phyloP scores from a whole-genome alignment of 30 jellyfish, hydroid and myxozoan species.

The Euphysa ruthae region DNA sequence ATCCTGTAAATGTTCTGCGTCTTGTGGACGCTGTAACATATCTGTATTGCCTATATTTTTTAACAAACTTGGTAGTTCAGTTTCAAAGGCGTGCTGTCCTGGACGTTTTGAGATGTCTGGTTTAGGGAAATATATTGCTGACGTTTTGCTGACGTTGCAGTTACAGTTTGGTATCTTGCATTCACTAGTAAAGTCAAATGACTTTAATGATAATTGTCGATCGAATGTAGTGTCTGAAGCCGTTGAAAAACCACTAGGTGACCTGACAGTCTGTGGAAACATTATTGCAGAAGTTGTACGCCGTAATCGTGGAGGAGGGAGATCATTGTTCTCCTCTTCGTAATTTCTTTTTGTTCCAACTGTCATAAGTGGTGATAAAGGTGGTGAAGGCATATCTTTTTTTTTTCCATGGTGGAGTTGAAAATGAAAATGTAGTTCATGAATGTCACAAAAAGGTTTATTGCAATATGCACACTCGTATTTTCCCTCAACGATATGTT shows the following conservation, averaged over 20 bases:
- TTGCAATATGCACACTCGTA: constrained; percentile 75
- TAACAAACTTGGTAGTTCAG: too few relatives aligned
- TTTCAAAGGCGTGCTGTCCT: too few relatives aligned
- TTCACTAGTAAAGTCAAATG: too few relatives aligned
- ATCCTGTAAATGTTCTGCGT: too few relatives aligned
- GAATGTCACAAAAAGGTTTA: constrained; percentile 28
- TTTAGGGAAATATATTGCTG: too few relatives aligned
- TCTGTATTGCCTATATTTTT: too few relatives aligned
- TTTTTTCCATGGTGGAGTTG: not conserved
- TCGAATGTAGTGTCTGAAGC: constrained; percentile 6
- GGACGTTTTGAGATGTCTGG: too few relatives aligned
- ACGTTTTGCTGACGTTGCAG: too few relatives aligned
- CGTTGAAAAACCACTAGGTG: not conserved
- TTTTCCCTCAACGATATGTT: constrained; percentile 46
- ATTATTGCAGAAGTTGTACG: not conserved
- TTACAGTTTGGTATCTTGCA: too few relatives aligned
- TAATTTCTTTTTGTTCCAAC: not conserved
- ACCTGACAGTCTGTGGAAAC: not conserved
- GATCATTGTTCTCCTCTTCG: not conserved
- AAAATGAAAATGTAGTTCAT: constrained; percentile 44
- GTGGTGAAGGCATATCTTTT: not conserved
- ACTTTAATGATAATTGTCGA: too few relatives aligned
- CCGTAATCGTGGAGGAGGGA: not conserved
- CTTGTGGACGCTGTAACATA: too few relatives aligned
- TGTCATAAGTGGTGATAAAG: too few relatives aligned